Evolutionary conservation across 2,888 invertebrate species (phyloP).

Genomic region (Arctia plantaginis): DNA sequence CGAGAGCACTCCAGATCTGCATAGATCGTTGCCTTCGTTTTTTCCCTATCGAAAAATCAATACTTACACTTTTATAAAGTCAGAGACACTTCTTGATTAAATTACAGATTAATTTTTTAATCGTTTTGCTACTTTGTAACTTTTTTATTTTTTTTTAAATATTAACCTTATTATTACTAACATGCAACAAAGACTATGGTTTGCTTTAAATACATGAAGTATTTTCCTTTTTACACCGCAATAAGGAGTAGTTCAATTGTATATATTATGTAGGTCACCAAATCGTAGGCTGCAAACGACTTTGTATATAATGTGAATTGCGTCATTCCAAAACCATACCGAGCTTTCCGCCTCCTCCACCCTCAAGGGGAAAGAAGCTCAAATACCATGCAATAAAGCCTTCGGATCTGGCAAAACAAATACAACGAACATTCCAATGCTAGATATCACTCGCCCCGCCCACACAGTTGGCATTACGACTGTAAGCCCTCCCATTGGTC

Average conservation of each 20-base stretch:
- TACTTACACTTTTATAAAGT: constrained; percentile 83
- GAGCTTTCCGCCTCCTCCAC: constrained; percentile 79
- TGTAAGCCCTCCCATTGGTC: constrained; percentile 84
- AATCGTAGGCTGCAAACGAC: constrained; percentile 67
- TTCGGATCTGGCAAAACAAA: constrained; percentile 85
- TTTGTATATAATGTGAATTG: constrained; percentile 81
- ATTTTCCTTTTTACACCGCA: constrained; percentile 16
- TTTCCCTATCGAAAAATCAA: constrained; percentile 87
- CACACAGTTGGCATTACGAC: constrained; percentile 86
- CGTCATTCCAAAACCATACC: constrained; percentile 78
- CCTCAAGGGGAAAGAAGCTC: constrained; percentile 85
- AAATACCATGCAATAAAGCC: constrained; percentile 84
- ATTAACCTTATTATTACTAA: not conserved
- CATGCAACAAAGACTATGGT: not conserved
- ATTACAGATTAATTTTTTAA: constrained; percentile 61
- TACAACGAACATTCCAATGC: constrained; percentile 86
- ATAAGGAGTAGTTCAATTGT: constrained; percentile 41
- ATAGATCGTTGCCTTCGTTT: constrained; percentile 87
- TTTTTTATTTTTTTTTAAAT: constrained; percentile 24
- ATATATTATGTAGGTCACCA: constrained; percentile 60
- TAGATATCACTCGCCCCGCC: constrained; percentile 87
- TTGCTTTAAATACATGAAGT: not conserved
- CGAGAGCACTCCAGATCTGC: constrained; percentile 87
- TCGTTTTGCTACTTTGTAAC: constrained; percentile 35
- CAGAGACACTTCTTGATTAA: constrained; percentile 79